Conservation (phyloP, 2,113 vertebrate species). For the Porphyrio hochstetteri region DNA sequence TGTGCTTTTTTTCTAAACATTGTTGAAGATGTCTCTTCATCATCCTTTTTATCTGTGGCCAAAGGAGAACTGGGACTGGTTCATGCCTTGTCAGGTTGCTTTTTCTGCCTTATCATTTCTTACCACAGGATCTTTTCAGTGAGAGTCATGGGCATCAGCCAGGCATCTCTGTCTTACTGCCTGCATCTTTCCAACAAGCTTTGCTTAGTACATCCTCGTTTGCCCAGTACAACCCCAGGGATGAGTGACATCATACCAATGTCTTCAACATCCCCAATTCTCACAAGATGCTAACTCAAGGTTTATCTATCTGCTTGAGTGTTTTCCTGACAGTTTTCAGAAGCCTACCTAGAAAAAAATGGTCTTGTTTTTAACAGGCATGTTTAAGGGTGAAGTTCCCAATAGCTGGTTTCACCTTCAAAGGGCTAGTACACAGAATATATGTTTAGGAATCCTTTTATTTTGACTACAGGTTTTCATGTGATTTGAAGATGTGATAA, state of each 20-base stretch:
- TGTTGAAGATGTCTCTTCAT: neutral
- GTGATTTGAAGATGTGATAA: neutral
- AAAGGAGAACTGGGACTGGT: neutral
- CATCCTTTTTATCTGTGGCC: neutral
- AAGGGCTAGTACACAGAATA: neutral
- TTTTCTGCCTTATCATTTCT: neutral
- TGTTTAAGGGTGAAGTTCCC: neutral
- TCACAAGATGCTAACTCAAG: neutral
- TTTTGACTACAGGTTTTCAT: neutral
- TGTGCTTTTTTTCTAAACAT: neutral
- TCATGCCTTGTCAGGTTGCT: neutral
- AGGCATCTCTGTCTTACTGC: neutral
- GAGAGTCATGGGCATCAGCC: neutral
- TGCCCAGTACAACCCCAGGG: neutral
- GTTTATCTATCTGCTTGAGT: neutral
- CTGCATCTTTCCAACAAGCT: neutral
- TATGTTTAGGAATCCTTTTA: neutral
- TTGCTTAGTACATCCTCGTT: neutral
- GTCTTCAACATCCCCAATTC: neutral
- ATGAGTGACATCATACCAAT: neutral
- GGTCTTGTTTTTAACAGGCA: neutral
- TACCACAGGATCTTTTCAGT: neutral
- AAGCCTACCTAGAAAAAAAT: neutral
- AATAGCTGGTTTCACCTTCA: neutral
- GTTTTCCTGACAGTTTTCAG: neutral